These are phyloP conservation scores for Ochropacha duplaris DNA, from an alignment of 2,888 invertebrate genomes.

Conservation along the genomic window DNA sequence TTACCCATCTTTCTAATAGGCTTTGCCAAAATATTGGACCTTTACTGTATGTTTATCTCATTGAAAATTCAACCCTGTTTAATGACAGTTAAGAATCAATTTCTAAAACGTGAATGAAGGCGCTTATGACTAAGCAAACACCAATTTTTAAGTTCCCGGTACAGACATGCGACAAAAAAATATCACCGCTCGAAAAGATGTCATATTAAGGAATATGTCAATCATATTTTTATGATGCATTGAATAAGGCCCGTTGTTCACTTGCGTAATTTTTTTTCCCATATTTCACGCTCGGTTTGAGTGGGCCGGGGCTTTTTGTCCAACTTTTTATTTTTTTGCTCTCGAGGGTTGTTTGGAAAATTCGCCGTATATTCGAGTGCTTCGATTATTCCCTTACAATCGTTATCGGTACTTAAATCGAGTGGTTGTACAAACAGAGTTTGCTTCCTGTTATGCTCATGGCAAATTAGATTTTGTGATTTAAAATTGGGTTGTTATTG, in stretches of 20 bases:
- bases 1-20: conserved; percentile 72
- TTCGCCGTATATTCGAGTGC: conserved; percentile 45
- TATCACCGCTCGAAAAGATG: conserved; percentile 80
- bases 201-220: conserved; percentile 83
- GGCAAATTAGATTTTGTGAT: conserved; percentile 38
- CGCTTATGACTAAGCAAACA: conserved; percentile 16
- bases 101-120: conserved; percentile 11
- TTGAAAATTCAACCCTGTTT: conserved; percentile 19
- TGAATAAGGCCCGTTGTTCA: conserved; percentile 72
- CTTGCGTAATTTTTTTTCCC: conserved; percentile 74
- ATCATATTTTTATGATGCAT: conserved; percentile 82
- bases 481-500: conserved; percentile 29
- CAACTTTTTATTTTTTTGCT: conserved; percentile 33
- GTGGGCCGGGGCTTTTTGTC: conserved; percentile 55
- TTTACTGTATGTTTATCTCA: conserved; percentile 18
- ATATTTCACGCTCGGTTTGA: conserved; percentile 78
- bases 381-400: conserved; percentile 53
- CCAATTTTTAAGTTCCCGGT: conserved; percentile 33
- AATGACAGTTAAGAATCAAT: not conserved
- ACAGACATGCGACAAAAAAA: conserved; percentile 77
- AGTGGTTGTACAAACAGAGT: conserved; percentile 58
- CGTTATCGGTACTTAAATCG: conserved; percentile 41
- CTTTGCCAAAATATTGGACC: conserved; percentile 43
- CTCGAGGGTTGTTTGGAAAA: conserved; percentile 50
- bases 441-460: conserved; percentile 60